A percentile compares a stretch with the other conserved stretches of the same genome.
phyloP scores from a whole-genome alignment of 2,888 invertebrate species.

The Hartigia nigra region DNA sequence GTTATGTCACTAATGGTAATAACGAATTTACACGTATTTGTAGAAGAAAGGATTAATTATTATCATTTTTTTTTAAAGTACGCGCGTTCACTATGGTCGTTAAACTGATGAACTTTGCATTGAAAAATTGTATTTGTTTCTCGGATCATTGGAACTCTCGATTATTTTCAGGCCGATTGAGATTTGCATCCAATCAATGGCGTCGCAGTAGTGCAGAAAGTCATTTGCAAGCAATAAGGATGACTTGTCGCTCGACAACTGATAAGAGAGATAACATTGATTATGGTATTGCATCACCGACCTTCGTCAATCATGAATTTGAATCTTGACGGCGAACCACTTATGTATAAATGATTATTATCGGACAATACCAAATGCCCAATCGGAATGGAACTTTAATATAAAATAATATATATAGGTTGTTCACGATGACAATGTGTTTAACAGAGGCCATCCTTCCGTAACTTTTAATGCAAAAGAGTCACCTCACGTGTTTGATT shows the following conservation, averaged over 20 bases:
- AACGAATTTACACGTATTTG: neutral
- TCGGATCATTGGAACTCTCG: neutral
- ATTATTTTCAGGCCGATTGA: constrained; percentile 44
- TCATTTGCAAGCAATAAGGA: constrained; percentile 40
- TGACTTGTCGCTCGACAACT: constrained; percentile 40
- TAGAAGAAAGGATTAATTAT: neutral
- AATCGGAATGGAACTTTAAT: neutral
- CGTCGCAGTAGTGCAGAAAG: constrained; percentile 47
- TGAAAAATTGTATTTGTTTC: neutral
- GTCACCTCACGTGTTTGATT: neutral
- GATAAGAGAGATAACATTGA: constrained; percentile 31
- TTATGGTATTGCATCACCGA: neutral
- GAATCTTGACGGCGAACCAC: neutral
- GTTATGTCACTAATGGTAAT: neutral
- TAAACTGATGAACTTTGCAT: neutral
- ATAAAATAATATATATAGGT: too few relatives aligned
- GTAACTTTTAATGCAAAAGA: neutral
- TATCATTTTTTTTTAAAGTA: too few relatives aligned
- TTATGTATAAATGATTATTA: neutral
- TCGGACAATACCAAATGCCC: neutral
- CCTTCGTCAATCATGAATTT: neutral
- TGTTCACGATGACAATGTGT: neutral
- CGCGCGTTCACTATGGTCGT: neutral
- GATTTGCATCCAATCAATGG: constrained; percentile 51
- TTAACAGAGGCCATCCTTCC: neutral